phyloP scores from a whole-genome alignment of 2,888 invertebrate species.

The Diplolepis rosae region DNA sequence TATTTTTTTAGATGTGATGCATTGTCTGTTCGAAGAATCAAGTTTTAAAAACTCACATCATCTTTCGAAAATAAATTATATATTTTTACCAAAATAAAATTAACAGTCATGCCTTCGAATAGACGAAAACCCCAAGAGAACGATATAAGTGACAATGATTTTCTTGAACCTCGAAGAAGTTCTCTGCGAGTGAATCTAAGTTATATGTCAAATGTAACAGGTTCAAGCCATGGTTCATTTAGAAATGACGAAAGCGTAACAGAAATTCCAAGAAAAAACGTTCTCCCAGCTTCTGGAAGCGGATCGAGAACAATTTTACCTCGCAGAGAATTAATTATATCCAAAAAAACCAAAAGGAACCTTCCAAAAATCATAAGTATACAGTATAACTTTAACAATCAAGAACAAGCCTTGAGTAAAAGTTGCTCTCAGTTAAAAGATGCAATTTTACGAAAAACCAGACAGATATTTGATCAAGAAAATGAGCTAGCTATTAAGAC shows the following conservation, averaged over 20 bases:
- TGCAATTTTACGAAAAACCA: slow-evolving; percentile 60
- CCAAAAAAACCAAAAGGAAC: background rate
- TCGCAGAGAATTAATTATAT: background rate
- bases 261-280: background rate
- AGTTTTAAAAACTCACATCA: background rate
- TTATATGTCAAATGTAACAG: slow-evolving; percentile 52
- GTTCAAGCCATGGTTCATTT: slow-evolving; percentile 50
- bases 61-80: background rate
- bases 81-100: background rate
- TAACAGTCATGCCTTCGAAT: background rate
- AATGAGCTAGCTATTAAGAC: slow-evolving; percentile 55
- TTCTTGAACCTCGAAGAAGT: slow-evolving; percentile 48
- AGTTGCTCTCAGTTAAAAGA: slow-evolving; percentile 55
- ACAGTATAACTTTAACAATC: background rate
- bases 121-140: background rate
- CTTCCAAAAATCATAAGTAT: background rate
- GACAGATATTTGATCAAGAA: slow-evolving; percentile 55
- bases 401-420: slow-evolving; percentile 49
- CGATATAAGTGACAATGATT: slow-evolving; percentile 24
- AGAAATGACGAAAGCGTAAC: slow-evolving; percentile 34
- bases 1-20: background rate
- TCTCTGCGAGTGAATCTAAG: slow-evolving; percentile 66
- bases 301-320: background rate
- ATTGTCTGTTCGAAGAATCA: background rate
- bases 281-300: background rate